Percentiles rank a stretch among this genome's conserved stretches.
Conservation (phyloP, 2,113 vertebrate genomes). For the Saccopteryx leptura region DNA sequence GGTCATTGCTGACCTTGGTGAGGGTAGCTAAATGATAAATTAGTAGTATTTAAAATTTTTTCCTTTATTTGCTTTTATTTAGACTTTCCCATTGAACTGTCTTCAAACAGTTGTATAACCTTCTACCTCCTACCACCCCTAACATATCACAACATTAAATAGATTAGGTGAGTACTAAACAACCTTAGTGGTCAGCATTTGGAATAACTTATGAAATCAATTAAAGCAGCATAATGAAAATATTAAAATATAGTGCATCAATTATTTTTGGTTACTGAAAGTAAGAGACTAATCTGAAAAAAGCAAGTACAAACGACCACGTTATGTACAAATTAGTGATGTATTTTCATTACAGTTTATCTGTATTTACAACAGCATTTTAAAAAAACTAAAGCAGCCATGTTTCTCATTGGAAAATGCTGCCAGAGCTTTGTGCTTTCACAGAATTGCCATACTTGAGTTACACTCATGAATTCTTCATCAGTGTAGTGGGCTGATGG, state of each 20-base stretch:
- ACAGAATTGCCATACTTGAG: neutral
- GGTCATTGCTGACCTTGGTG: neutral
- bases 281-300: slow-evolving; percentile 12
- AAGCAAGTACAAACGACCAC: slow-evolving; percentile 29
- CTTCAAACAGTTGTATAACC: neutral
- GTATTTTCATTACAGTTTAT: neutral
- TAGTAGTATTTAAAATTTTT: neutral
- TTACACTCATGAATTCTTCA: neutral
- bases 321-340: neutral
- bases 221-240: slow-evolving; percentile 4
- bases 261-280: slow-evolving; percentile 35
- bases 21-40: neutral
- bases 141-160: neutral
- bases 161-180: neutral
- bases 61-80: slow-evolving; percentile 46
- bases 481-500: neutral
- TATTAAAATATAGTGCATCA: neutral
- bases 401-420: neutral
- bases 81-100: neutral
- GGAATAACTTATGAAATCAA: slow-evolving; percentile 33
- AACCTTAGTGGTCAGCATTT: slow-evolving; percentile 14
- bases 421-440: neutral
- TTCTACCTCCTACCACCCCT: too few relatives aligned
- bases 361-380: neutral
- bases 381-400: neutral